Evolutionary conservation across 2,888 invertebrate genomes (phyloP).

Genomic region (Nemoura dubitans): DNA sequence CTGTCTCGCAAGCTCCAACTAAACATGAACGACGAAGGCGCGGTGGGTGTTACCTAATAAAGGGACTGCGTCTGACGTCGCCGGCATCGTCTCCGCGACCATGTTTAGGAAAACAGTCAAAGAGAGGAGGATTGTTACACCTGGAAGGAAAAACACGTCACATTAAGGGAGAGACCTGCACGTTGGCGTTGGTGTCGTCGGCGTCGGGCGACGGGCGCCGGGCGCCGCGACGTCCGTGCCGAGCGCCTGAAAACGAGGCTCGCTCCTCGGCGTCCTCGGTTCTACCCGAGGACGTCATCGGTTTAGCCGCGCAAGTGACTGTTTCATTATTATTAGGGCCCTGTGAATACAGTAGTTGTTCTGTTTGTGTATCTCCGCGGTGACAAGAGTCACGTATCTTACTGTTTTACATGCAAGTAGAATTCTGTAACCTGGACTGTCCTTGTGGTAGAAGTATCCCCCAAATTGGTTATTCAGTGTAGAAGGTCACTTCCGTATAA

Average conservation of each 20-base stretch:
- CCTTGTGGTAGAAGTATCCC: too few relatives aligned
- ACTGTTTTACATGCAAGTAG: too few relatives aligned
- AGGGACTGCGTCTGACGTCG: slow-evolving; percentile 93
- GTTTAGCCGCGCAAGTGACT: background rate
- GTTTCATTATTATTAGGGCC: background rate
- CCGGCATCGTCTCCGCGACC: slow-evolving; percentile 98
- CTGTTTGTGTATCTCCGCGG: too few relatives aligned
- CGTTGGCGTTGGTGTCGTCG: slow-evolving; percentile 49
- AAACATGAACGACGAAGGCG: slow-evolving; percentile 21
- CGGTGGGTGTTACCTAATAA: slow-evolving; percentile 70
- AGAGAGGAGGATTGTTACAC: slow-evolving; percentile 96
- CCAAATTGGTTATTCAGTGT: too few relatives aligned
- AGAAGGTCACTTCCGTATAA: too few relatives aligned
- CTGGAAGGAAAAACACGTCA: slow-evolving; percentile 63
- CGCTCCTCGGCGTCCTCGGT: background rate
- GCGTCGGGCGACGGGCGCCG: too few relatives aligned
- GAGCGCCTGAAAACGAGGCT: background rate
- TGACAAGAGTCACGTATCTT: too few relatives aligned
- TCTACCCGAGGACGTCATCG: background rate
- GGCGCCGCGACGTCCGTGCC: too few relatives aligned
- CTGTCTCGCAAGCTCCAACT: slow-evolving; percentile 50
- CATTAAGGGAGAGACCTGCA: slow-evolving; percentile 44
- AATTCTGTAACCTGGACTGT: too few relatives aligned
- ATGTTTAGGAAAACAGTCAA: slow-evolving; percentile 98
- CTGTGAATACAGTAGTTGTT: background rate